Base-by-base conservation (phyloP, 2,888 invertebrate genomes). In the Cactoblastis cactorum region DNA sequence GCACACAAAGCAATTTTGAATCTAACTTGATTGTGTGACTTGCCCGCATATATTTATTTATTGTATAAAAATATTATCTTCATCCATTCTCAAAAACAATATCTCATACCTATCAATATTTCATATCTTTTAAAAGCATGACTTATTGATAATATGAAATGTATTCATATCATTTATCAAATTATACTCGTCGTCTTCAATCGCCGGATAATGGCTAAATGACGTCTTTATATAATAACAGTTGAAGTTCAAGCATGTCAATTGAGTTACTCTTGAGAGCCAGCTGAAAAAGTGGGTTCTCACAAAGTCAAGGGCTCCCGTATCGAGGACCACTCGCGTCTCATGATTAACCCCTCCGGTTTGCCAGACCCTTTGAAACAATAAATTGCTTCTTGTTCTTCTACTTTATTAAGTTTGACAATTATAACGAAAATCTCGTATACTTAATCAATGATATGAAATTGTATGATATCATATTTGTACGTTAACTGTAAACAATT, bases 321-420 rank as follows among this genome's bases (percentile, higher is more conserved):
- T 28, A 28, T 43, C 17, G 28, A 43, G 43, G 28, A 28, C 43
- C 17, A 3, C 43, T 43, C 24, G 22, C 14, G 14, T 28, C 24
- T 43, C 28, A 43, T 43, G 24, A 28, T 43, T 43, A 43, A 24
- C 24, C 24, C 41, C 24, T 43, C 22, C 28, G 9, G 22, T 43
- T 43, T 43, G 5, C 3, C 22, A 22, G 39, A 6, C 39, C 8
- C 14, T 14, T 38, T 18, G 51, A 53, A 55, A 45, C 9, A 24
- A n/a, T n/a, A n/a, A n/a, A n/a, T n/a, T n/a, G n/a, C n/a, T n/a
- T 22, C 22, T 22, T 22, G 22, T 22, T 22, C 3, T 5, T 4
- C 3, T 4, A 22, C 5, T 22, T 22, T 5, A 22, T 22, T 22
- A 22, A 3, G 5, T n/a, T 22, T 22, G 22, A 22, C 22, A 22